phyloP scores from a whole-genome alignment of 2,888 invertebrate species.

The Empis livida region DNA sequence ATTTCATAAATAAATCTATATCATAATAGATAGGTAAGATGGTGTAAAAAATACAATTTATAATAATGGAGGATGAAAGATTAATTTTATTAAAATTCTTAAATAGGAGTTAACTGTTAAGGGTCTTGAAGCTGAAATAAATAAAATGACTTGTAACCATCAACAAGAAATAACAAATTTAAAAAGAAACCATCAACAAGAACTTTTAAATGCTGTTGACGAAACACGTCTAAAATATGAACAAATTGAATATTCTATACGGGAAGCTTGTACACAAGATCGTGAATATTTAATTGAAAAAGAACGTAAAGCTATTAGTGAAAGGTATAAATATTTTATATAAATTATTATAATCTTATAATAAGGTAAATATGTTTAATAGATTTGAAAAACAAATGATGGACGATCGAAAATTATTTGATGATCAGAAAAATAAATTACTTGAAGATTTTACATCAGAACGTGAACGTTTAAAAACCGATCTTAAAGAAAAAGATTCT shows the following conservation, averaged over 20 bases:
- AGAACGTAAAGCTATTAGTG: constrained; percentile 45
- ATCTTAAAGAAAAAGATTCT: constrained; percentile 37
- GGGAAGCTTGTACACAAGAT: constrained; percentile 47
- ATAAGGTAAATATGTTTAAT: background rate
- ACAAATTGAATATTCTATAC: constrained; percentile 44
- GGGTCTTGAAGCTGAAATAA: constrained; percentile 72
- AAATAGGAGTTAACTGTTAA: constrained; percentile 67
- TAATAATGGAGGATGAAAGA: too few species aligned
- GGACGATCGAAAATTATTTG: constrained; percentile 41
- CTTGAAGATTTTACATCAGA: constrained; percentile 37
- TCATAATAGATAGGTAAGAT: too few species aligned
- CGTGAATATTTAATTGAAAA: constrained; percentile 47
- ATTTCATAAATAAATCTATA: too few species aligned
- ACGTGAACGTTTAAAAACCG: constrained; percentile 34
- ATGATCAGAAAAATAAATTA: constrained; percentile 41
- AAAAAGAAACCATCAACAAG: constrained; percentile 44
- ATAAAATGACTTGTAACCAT: constrained; percentile 62
- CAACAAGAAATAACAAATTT: constrained; percentile 47
- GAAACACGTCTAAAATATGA: constrained; percentile 50
- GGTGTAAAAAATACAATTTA: too few species aligned
- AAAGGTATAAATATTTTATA: constrained; percentile 33
- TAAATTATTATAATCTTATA: background rate
- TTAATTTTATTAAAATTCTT: background rate
- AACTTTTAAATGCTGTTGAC: constrained; percentile 54
- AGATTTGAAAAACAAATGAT: constrained; percentile 43